These are phyloP conservation scores for Phataginus tetradactyla DNA, from an alignment of 2,797 vertebrate genomes.

Conservation along the genomic window DNA sequence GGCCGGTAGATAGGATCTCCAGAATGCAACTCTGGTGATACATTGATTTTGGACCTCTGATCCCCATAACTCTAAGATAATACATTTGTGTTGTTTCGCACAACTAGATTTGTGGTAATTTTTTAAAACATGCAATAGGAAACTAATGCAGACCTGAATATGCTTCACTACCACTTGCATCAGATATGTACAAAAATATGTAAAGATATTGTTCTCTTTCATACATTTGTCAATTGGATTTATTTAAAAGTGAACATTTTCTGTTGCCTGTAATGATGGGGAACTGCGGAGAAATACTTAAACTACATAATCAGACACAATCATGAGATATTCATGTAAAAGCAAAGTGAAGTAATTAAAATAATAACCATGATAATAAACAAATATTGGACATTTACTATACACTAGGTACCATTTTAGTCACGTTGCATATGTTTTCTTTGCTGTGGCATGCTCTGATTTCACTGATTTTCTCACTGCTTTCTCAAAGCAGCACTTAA, in stretches of 20 bases:
- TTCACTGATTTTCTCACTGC: background rate
- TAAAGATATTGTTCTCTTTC: background rate
- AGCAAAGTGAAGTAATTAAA: background rate
- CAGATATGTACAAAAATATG: conserved; percentile 1
- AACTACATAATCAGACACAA: background rate
- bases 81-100: background rate
- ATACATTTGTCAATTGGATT: background rate
- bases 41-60: background rate
- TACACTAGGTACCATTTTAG: background rate
- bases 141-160: conserved; percentile 9
- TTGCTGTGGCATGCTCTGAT: background rate
- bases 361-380: background rate
- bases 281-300: background rate
- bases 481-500: background rate
- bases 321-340: background rate
- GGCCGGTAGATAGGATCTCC: background rate
- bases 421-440: background rate
- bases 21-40: background rate
- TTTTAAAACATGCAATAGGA: background rate
- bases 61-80: background rate
- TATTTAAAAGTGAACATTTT: background rate
- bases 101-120: background rate
- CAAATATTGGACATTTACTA: background rate
- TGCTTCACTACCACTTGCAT: background rate
- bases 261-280: background rate